Percentiles rank a stretch among this genome's conserved stretches.
Evolutionary conservation across 2,888 invertebrate species (phyloP).

Genomic region (Lydus trimaculatus): DNA sequence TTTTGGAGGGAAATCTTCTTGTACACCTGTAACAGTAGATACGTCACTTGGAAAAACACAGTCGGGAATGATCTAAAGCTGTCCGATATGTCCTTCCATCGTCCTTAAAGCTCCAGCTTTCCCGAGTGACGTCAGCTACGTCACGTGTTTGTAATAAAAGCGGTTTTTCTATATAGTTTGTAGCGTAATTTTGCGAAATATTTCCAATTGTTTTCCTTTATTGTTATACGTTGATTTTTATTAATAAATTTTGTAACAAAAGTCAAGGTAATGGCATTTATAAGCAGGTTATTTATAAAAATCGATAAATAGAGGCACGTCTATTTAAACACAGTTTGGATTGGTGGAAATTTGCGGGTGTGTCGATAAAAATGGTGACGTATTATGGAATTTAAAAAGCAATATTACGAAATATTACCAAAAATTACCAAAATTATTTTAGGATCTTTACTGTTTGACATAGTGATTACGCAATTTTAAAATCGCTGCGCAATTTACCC

Average conservation of each 20-base stretch:
- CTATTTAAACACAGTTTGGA: slow-evolving; percentile 30
- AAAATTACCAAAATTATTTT: not conserved
- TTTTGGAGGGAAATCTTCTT: too few relatives aligned
- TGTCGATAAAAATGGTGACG: slow-evolving; percentile 35
- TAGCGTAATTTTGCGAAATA: slow-evolving; percentile 9
- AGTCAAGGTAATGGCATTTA: slow-evolving; percentile 41
- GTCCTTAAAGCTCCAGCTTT: slow-evolving; percentile 29
- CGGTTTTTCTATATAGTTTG: too few relatives aligned
- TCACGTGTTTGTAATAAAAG: slow-evolving; percentile 28
- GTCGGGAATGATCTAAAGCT: not conserved
- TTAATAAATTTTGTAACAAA: slow-evolving; percentile 27
- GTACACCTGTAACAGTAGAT: too few relatives aligned
- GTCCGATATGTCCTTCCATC: slow-evolving; percentile 27
- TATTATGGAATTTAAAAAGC: slow-evolving; percentile 26
- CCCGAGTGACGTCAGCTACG: slow-evolving; percentile 33
- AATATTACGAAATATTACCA: slow-evolving; percentile 13
- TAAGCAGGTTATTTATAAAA: slow-evolving; percentile 43
- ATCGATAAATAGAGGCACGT: slow-evolving; percentile 44
- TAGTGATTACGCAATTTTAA: not conserved
- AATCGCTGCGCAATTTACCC: not conserved
- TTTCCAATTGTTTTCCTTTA: too few relatives aligned
- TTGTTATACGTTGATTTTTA: too few relatives aligned
- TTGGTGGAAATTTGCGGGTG: slow-evolving; percentile 49
- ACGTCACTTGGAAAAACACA: slow-evolving; percentile 6
- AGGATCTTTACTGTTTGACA: too few relatives aligned